Evolutionary conservation across 2,888 invertebrate species (phyloP).

Genomic region (Rutpela maculata): DNA sequence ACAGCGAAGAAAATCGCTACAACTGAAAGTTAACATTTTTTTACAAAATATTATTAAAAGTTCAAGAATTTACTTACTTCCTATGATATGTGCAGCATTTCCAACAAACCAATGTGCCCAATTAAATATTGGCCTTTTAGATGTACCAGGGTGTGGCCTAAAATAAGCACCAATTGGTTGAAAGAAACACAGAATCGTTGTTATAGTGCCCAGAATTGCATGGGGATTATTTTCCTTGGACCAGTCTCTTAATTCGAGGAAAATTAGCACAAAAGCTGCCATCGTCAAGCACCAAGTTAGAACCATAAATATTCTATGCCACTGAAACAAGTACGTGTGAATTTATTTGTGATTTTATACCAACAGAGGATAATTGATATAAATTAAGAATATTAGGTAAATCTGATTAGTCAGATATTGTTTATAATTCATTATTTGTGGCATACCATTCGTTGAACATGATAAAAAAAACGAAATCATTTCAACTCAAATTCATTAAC

Average conservation of each 20-base stretch:
- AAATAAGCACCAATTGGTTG: constrained; percentile 92
- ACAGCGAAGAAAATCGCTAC: constrained; percentile 95
- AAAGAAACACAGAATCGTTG: constrained; percentile 86
- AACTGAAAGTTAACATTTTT: constrained; percentile 78
- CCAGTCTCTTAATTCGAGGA: constrained; percentile 87
- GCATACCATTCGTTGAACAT: too few species aligned
- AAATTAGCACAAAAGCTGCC: constrained; percentile 87
- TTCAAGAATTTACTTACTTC: constrained; percentile 79
- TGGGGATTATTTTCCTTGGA: constrained; percentile 86
- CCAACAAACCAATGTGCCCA: constrained; percentile 95
- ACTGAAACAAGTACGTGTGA: constrained; percentile 75
- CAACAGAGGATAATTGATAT: too few species aligned
- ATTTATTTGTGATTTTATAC: too few species aligned
- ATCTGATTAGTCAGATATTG: too few species aligned
- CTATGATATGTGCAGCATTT: constrained; percentile 90
- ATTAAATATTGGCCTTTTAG: constrained; percentile 88
- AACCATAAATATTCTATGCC: constrained; percentile 91
- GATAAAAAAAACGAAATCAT: too few species aligned
- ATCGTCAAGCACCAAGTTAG: constrained; percentile 87
- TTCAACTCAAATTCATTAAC: too few species aligned
- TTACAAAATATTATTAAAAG: background rate
- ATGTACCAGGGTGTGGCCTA: constrained; percentile 85
- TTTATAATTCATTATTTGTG: too few species aligned
- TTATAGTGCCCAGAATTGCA: constrained; percentile 87
- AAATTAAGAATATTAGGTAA: too few species aligned